Evolutionary conservation across 1,140 invertebrate genomes (phyloP).

Genomic region (Matsumurasca onukii): DNA sequence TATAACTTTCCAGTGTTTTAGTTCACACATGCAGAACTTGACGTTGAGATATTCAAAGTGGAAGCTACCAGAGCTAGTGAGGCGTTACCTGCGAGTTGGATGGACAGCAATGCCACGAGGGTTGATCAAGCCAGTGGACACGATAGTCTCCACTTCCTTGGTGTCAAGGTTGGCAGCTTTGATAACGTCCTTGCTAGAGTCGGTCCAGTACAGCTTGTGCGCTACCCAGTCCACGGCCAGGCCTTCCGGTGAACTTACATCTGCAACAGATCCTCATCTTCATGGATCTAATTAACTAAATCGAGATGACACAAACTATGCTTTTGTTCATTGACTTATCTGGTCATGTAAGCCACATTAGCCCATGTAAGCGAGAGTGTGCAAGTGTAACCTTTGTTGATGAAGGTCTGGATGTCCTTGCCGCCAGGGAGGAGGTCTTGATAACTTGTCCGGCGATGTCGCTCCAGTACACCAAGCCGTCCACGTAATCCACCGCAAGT

Average conservation of each 20-base stretch:
- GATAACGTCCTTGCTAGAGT: conserved; percentile 85
- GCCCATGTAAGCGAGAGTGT: too few relatives aligned
- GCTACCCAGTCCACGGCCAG: conserved; percentile 90
- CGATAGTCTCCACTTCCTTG: conserved; percentile 72
- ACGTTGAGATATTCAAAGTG: too few relatives aligned
- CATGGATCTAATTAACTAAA: too few relatives aligned
- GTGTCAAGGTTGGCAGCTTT: conserved; percentile 87
- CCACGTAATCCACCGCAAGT: conserved; percentile 84
- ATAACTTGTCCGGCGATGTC: conserved; percentile 80
- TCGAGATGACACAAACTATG: too few relatives aligned
- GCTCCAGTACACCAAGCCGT: conserved; percentile 85
- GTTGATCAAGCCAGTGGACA: conserved; percentile 79
- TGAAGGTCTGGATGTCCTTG: conserved; percentile 57
- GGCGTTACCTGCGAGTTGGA: conserved; percentile 77
- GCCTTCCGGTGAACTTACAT: conserved; percentile 87
- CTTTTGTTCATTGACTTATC: too few relatives aligned
- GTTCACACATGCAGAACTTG: too few relatives aligned
- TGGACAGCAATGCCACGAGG: conserved; percentile 95
- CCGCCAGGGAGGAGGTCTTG: conserved; percentile 74
- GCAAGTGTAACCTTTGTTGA: too few relatives aligned
- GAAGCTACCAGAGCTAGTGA: too few relatives aligned
- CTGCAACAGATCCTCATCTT: conserved; percentile 54
- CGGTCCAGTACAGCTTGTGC: conserved; percentile 94
- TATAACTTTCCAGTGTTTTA: too few relatives aligned
- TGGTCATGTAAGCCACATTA: too few relatives aligned